phyloP scores from a whole-genome alignment of 2,113 vertebrate genomes.

The Calidris pygmaea region DNA sequence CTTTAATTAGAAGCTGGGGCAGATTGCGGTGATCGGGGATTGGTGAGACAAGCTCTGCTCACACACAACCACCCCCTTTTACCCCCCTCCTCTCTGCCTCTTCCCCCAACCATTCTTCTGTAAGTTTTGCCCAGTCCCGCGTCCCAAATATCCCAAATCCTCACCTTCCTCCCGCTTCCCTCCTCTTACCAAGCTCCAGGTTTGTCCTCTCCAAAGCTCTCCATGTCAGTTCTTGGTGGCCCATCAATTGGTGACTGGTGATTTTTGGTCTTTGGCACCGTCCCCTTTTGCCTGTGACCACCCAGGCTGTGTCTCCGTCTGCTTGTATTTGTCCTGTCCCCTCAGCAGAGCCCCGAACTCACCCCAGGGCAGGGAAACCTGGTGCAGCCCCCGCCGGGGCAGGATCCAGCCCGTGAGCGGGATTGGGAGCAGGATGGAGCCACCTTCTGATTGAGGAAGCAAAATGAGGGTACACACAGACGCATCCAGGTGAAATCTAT shows the following conservation, averaged over 20 bases:
- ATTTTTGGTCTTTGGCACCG: background rate
- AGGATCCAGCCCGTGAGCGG: fast-evolving
- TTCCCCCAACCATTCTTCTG: background rate
- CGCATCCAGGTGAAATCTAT: background rate
- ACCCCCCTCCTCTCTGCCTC: background rate
- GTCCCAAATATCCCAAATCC: background rate
- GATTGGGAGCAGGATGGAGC: background rate
- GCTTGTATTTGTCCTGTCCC: background rate
- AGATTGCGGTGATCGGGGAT: fast-evolving
- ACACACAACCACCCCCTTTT: background rate
- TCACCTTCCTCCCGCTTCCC: background rate
- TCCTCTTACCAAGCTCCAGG: background rate
- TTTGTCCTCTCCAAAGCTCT: background rate
- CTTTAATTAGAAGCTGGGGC: background rate
- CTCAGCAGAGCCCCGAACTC: background rate
- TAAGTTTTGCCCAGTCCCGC: background rate
- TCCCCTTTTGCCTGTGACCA: background rate
- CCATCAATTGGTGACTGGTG: background rate
- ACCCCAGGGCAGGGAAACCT: no score
- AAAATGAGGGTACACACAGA: no score
- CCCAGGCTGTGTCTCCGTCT: fast-evolving
- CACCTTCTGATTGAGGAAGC: background rate
- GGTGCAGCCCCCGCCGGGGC: background rate
- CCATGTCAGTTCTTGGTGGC: background rate
- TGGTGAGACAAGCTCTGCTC: background rate